Base-by-base conservation (phyloP, 2,888 invertebrate genomes). In the Apantesis nais region DNA sequence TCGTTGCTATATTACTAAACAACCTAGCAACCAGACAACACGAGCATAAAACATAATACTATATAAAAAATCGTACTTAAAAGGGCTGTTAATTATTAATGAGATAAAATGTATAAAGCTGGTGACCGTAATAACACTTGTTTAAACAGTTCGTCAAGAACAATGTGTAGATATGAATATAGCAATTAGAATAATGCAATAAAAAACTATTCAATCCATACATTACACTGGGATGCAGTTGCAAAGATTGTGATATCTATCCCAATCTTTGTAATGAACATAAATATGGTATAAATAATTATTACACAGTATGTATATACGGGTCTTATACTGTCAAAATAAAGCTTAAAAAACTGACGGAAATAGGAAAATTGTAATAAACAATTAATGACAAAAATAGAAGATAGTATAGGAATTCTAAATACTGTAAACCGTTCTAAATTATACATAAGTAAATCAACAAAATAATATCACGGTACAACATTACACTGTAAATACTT, bases 1-100 rank as follows among this genome's bases (percentile, higher is more conserved):
- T 74, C 9, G 79, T 79, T 75, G 74, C 75, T 74, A 73, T 65
- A 70, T 77, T 72, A 58, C 75, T 75, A 68, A 78, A 58, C 22
- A 22, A n/a, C 22, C 48, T n/a, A n/a, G 48, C 22, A n/a, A 52
- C 22, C 22, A 52, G 74, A 80, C 67, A 75, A 77, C 72, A 78
- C 83, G 74, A 81, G 72, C 74, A 82, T 74, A 78, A 77, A 75
- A 75, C 68, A 44, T 68, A 75, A 74, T 66, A 79, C 71, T 76
- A 82, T 73, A 80, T 74, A 79, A 74, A 77, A 78, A 29, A 82
- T 65, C 61, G 68, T 76, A 80, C 62, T 44, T 74, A 66, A 48
- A 73, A 60, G 67, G 78, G 72, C 66, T 44, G 70, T 61, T 80
- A 77, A 78, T 70, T 70, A 78, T 66, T 70, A 70, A 74, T 72